A percentile compares a stretch with the other conserved stretches of the same genome.
Conservation (phyloP, 2,113 vertebrate species). For the Dendropsophus ebraccatus region DNA sequence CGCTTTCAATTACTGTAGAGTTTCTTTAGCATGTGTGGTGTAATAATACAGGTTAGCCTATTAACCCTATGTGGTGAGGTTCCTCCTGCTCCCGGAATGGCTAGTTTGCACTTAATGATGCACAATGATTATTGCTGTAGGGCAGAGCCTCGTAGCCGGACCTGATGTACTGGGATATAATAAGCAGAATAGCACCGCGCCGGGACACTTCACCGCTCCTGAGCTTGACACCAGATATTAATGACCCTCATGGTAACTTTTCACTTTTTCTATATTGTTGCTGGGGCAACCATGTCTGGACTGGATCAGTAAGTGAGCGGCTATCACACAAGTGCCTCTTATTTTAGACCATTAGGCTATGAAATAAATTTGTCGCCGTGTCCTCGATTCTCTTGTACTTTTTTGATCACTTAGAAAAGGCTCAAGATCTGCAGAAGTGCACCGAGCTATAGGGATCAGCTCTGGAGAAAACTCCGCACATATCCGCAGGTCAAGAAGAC, state of each 20-base stretch:
- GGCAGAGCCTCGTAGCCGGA: neutral
- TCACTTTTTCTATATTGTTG: constrained; percentile 2
- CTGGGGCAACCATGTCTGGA: neutral
- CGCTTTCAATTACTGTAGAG: too few species aligned
- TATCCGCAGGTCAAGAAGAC: neutral
- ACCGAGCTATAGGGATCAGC: neutral
- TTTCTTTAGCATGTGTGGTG: too few species aligned
- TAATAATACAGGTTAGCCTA: too few species aligned
- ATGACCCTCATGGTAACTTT: neutral
- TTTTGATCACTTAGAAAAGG: neutral
- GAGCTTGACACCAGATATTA: neutral
- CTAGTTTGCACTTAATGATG: too few species aligned
- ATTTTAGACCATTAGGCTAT: constrained; percentile 6
- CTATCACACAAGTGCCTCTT: neutral
- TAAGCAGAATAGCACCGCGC: neutral
- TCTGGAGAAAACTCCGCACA: neutral
- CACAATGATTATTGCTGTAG: too few species aligned
- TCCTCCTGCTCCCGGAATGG: too few species aligned
- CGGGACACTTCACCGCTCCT: neutral
- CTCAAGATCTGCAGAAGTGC: neutral
- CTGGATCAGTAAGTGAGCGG: neutral
- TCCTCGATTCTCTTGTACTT: neutral
- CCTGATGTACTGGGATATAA: neutral
- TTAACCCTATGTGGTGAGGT: too few species aligned
- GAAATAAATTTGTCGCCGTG: neutral